Base-by-base conservation (phyloP, 2,888 invertebrate genomes). In the Blomia tropicalis region DNA sequence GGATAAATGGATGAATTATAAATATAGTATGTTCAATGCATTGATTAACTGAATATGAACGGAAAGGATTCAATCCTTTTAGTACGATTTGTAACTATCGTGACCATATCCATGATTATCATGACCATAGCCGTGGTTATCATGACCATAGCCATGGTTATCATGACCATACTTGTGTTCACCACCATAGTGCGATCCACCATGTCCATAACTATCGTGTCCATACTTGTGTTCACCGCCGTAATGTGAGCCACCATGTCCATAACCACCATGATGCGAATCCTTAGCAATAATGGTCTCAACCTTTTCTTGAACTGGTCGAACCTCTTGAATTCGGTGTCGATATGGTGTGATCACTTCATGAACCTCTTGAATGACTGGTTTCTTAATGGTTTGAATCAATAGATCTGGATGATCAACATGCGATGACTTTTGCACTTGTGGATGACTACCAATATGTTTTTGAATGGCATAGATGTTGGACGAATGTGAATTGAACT, bases 401-500 rank as follows among this genome's bases (percentile, higher is more conserved):
- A 47, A 27, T 14, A 47, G 14, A 19, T 47, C 51, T 11, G 51
- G 51, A 11, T 47, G 7, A 47, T 47, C 51, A 14, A 47, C 51
- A 7, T 7, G n/a, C 5, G 51, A 47, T 27, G 22, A 27, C 51
- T 47, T 47, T n/a, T 47, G 51, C 14, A 47, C 51, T 47, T 47
- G 51, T 11, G 7, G 7, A 14, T 7, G 51, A n/a, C 51, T 47
- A n/a, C 51, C 14, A 47, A 47, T 11, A 25, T 56, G 56, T 19
- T 56, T 56, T 22, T 56, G 56, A 19, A 56, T 56, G n/a, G 36
- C 32, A 11, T 56, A 29, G n/a, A 56, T 31, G n/a, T 56, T 2
- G 11, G 56, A 56, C 17, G 56, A 56, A 25, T 56, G 56, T 22
- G 56, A 56, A 25, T 56, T 56, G 29, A 56, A 56, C 11, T 30